Base-by-base conservation (phyloP, 1,140 invertebrate species). In the Hyles vespertilio region DNA sequence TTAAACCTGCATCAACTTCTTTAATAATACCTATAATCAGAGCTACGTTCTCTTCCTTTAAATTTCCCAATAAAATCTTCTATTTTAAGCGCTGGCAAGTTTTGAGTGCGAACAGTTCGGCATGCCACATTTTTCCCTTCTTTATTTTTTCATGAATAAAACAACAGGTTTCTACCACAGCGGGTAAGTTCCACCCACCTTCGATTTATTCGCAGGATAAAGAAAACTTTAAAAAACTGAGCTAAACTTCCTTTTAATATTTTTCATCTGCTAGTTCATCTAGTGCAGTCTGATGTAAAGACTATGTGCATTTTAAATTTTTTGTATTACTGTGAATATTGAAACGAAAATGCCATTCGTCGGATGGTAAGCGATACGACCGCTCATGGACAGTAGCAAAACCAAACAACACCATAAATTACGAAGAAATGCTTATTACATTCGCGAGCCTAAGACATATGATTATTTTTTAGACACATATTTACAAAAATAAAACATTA, bases 111-210 rank as follows among this genome's bases (percentile, higher is more conserved):
- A 75, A 78, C 70, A 66, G 74, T 72, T 79, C 70, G 65, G 67
- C 67, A 63, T 77, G 69, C 72, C 73, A 76, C 79, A 84, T 84
- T 83, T 79, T 85, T 81, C 74, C 83, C 70, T 74, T 75, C 75
- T 86, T 86, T 84, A 79, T 86, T 84, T 88, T 84, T 87, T 86
- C 84, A 89, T 89, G 85, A 89, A 89, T 89, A 89, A 89, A 89
- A 89, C 83, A 89, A 84, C 84, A 87, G 84, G 86, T 82, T 79
- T 80, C 79, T 84, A 80, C 80, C 83, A 81, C 81, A 76, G 75
- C 58, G 72, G 80, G 61, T 65, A 73, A 86, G 81, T 82, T 75
- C 81, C 83, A 75, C 77, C 85, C 79, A 89, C 86, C 86, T 89
- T 89, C 86, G 86, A 89, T 89, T 89, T 89, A 89, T 89, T 84